Percentiles rank a stretch among this genome's conserved stretches.
These are phyloP conservation scores for Aphidius colemani DNA, from an alignment of 2,888 invertebrate species.

Conservation along the genomic window DNA sequence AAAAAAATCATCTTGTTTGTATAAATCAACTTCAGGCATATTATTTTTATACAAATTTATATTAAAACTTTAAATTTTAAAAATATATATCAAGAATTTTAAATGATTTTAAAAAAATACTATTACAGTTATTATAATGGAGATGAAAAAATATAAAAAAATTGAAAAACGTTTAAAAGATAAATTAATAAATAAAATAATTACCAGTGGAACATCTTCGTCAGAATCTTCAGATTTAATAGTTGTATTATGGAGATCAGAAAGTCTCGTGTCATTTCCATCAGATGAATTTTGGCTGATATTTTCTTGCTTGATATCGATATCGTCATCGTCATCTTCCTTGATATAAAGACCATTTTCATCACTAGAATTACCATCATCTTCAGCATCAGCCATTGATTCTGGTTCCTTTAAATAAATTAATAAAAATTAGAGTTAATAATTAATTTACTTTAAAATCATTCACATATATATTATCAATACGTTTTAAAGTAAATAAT, in stretches of 20 bases:
- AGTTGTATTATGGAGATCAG: slow-evolving; percentile 57
- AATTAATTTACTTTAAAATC: too few species aligned
- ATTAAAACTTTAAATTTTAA: too few species aligned
- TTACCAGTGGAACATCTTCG: slow-evolving; percentile 77
- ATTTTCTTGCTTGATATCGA: slow-evolving; percentile 63
- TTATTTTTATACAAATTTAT: neutral
- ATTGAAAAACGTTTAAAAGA: too few species aligned
- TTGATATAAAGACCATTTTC: slow-evolving; percentile 63
- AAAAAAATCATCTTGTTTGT: neutral
- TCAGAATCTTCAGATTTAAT: slow-evolving; percentile 66
- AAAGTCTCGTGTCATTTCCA: slow-evolving; percentile 53
- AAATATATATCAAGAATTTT: neutral
- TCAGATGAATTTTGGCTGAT: slow-evolving; percentile 57
- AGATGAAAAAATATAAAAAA: too few species aligned
- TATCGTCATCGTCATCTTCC: slow-evolving; percentile 52
- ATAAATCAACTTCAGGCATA: neutral
- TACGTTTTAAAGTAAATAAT: too few species aligned
- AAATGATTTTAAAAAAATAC: too few species aligned
- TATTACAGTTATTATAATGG: too few species aligned
- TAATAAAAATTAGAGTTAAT: too few species aligned
- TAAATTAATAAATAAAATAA: slow-evolving; percentile 12
- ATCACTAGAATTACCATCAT: slow-evolving; percentile 49
- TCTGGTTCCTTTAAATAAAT: slow-evolving; percentile 26
- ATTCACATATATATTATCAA: too few species aligned
- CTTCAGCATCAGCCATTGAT: slow-evolving; percentile 56